Percentiles rank a stretch among this genome's conserved stretches.
These are phyloP conservation scores for Engystomops pustulosus DNA, from an alignment of 2,113 vertebrate genomes.

Conservation along the genomic window DNA sequence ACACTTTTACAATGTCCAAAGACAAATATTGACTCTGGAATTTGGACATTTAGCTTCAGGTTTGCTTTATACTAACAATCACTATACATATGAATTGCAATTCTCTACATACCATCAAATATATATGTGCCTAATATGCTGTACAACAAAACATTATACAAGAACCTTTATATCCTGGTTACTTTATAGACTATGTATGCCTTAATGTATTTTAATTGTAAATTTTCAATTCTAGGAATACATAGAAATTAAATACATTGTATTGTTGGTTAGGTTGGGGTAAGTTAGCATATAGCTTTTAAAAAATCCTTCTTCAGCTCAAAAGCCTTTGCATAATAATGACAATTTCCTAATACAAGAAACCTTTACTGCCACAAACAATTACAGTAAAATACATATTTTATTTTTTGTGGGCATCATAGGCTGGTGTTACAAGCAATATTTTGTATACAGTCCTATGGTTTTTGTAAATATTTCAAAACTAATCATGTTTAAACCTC, in stretches of 20 bases:
- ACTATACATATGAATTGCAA: no score
- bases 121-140: no score
- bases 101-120: no score
- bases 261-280: background rate
- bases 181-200: no score
- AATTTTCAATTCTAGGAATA: no score
- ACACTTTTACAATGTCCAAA: constrained; percentile 11
- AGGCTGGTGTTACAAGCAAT: background rate
- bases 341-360: background rate
- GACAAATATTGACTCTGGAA: constrained; percentile 2
- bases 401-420: no score
- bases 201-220: no score
- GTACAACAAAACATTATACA: no score
- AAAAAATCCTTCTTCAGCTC: background rate
- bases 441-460: no score
- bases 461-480: no score
- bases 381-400: no score
- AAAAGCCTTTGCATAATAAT: background rate
- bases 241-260: background rate
- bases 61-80: background rate
- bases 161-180: no score
- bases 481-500: background rate
- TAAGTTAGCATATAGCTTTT: background rate
- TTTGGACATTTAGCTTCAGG: background rate
- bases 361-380: background rate